Evolutionary conservation across 2,888 invertebrate genomes (phyloP), one percentile per base, ranked within the genome.

Genomic region (Drosophila paracracens): DNA sequence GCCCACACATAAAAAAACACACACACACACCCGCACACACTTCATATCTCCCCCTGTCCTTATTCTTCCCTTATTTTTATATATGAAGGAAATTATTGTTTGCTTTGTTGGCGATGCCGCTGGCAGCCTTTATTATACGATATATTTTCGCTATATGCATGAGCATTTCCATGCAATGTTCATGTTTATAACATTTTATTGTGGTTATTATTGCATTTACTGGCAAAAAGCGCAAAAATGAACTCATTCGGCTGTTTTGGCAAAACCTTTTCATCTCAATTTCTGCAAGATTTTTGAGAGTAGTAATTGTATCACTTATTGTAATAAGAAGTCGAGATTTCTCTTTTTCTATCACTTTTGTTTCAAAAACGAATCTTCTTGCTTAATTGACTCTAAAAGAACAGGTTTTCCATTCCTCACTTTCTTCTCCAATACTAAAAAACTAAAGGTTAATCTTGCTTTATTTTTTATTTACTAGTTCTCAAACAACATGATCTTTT

Each of bases 181-280:
- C 77, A 83, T 83, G 80, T 76, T 70, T 79, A 70, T 74, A 76
- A 74, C 58, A 80, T 79, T 82, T 87, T 79, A 81, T 87, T 85
- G 76, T 83, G 81, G 83, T 83, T 89, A 82, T 87, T 90, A 87
- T 89, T 90, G 89, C 89, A 85, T 83, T 89, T 83, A 51, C 46
- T 51, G 36, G 21, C 51, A 66, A 60, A 62, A 62, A 62, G n/a
- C 36, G n/a, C 40, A 40, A 58, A 58, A 66, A 54, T 48, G 60
- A 73, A 60, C 18, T 66, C 50, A 59, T 57, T 35, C n/a, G 1
- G 25, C n/a, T 27, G 46, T 51, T 62, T 59, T 21, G 6, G 6
- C 10, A 59, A 71, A 62, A 11, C 38, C 18, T 2, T 61, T 75
- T 60, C 40, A 18, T 21, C 11, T n/a, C 16, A 8, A 48, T 52